Evolutionary conservation across 2,797 vertebrate genomes (phyloP).

Genomic region (Peromyscus nudipes): DNA sequence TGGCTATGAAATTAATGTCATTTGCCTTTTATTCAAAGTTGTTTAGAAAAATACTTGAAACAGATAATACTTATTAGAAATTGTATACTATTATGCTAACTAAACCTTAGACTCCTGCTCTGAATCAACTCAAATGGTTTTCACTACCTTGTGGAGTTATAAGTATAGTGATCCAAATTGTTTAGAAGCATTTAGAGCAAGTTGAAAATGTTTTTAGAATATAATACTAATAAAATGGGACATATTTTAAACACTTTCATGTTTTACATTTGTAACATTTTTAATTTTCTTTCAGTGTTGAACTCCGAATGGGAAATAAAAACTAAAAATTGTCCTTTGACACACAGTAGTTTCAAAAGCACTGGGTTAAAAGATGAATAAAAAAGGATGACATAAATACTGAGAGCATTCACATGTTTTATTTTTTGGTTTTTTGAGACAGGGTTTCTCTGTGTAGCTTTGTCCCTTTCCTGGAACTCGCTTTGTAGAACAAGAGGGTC

Average conservation of each 20-base stretch:
- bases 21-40: constrained; percentile 14
- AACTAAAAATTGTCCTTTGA: not conserved
- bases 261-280: constrained; percentile 27
- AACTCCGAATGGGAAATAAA: not conserved
- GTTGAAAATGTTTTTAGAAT: constrained; percentile 19
- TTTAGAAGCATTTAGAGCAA: not conserved
- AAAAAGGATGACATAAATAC: not conserved
- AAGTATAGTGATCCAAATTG: not conserved
- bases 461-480: too few relatives aligned
- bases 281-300: not conserved
- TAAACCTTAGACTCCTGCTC: not conserved
- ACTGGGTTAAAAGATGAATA: not conserved
- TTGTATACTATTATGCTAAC: not conserved
- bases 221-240: not conserved
- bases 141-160: not conserved
- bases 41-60: not conserved
- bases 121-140: not conserved
- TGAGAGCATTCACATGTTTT: not conserved
- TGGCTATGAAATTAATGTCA: not conserved
- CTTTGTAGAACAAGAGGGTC: too few relatives aligned
- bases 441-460: too few relatives aligned
- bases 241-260: not conserved
- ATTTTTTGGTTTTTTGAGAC: too few relatives aligned
- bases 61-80: not conserved
- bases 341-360: constrained; percentile 11